Conservation (phyloP, 2,888 invertebrate species). For the Nebria brevicollis region DNA sequence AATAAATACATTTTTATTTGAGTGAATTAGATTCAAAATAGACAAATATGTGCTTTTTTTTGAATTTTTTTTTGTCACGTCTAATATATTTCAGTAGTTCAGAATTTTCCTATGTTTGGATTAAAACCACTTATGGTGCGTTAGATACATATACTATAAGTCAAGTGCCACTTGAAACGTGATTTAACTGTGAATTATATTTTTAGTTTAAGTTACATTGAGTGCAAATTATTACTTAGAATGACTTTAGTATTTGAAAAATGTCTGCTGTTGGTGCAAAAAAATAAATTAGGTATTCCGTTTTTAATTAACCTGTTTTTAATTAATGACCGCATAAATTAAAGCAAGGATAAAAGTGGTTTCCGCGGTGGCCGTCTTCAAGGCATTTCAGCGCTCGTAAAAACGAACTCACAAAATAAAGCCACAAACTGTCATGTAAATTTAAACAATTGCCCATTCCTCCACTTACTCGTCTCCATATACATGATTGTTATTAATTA, state of each 20-base stretch:
- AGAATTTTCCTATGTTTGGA: too few relatives aligned
- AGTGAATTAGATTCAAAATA: too few relatives aligned
- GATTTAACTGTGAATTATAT: too few relatives aligned
- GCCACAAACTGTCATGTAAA: conserved; percentile 38
- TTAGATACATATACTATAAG: too few relatives aligned
- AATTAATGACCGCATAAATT: conserved; percentile 10
- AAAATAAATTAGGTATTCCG: conserved; percentile 10
- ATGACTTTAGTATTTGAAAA: background rate
- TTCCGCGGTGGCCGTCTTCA: background rate
- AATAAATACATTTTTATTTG: too few relatives aligned
- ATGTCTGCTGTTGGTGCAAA: background rate
- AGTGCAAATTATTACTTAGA: background rate
- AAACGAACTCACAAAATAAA: conserved; percentile 11
- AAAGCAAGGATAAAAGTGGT: conserved; percentile 7
- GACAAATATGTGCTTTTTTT: too few relatives aligned
- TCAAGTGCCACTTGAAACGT: too few relatives aligned
- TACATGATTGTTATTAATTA: conserved; percentile 42
- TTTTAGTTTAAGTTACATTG: background rate
- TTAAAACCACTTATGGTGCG: too few relatives aligned
- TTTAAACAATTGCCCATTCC: conserved; percentile 43
- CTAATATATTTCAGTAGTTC: too few relatives aligned
- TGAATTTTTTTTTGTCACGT: too few relatives aligned
- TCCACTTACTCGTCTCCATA: conserved; percentile 14
- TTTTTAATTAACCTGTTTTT: conserved; percentile 8
- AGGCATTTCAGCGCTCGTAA: conserved; percentile 6